Evolutionary conservation across 2,113 vertebrate species (phyloP), one percentile per base, ranked within the genome.

Genomic region (Daboia siamensis): DNA sequence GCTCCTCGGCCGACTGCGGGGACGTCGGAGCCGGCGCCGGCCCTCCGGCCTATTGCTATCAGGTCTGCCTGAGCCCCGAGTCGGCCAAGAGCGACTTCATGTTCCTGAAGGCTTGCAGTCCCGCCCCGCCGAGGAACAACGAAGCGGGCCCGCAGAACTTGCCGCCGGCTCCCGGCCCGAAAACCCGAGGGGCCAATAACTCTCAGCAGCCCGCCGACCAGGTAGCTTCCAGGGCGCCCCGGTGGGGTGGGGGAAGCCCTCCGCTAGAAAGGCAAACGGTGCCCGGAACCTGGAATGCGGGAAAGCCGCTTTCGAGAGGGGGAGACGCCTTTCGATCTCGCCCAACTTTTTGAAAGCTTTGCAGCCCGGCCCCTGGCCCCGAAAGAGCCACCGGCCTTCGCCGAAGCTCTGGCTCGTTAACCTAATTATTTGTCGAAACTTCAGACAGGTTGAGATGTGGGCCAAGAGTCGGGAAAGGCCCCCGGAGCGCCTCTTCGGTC

Each of bases 11-110:
- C 98, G n/a, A 96, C 98, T 48, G 29, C 26, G 87, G n/a, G n/a
- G 98, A 99, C 21, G 95, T 96, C 86, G 98, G 97, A 0, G 97
- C 94, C 23, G 2, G 11, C 3, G 97, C 96, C 3, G 97, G 98
- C 29, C 97, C 97, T 59, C 98, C 98, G 0, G 98, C 98, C 29
- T 99, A 99, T 93, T 99, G 99, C 96, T 99, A 99, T 95, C 98
- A 99, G 97, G 98, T 99, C 89, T 99, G 98, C 94, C 96, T 99
- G 3, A 98, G 98, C 69, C 98, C 98, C 0, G 98, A 98, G 94
- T 99, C 98, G 15, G 98, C 98, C 90, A 98, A 99, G 97, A 98
- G 98, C 13, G 98, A 99, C 97, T 99, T 99, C 94, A 99, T 98
- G 98, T 99, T 99, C 95, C 96, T 99, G 92, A 99, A 99, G 96